phyloP scores from a whole-genome alignment of 2,113 vertebrate genomes.

The Paramisgurnus dabryanus region DNA sequence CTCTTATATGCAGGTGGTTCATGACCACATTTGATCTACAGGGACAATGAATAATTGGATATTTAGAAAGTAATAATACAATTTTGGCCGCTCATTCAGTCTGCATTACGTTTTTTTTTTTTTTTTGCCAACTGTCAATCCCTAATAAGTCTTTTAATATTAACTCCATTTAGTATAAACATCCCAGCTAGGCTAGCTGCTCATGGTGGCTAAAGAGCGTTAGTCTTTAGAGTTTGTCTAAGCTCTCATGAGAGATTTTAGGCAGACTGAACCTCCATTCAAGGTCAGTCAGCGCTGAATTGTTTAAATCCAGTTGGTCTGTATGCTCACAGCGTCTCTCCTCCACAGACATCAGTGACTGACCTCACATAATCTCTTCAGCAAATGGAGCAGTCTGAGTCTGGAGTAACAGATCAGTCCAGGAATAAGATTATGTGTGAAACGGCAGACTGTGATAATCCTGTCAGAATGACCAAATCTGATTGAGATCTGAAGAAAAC shows the following conservation, averaged over 20 bases:
- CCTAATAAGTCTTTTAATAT: too few relatives aligned
- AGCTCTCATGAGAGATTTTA: background rate
- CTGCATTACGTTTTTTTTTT: too few relatives aligned
- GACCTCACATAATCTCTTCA: background rate
- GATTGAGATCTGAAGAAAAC: background rate
- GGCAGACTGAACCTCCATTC: background rate
- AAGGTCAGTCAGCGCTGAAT: background rate
- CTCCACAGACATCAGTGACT: background rate
- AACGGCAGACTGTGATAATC: conserved; percentile 23
- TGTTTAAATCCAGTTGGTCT: conserved; percentile 5
- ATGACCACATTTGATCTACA: too few relatives aligned
- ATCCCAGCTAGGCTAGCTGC: too few relatives aligned
- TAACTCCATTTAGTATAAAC: too few relatives aligned
- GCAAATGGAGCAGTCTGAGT: background rate
- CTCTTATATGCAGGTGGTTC: too few relatives aligned
- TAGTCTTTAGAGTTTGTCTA: too few relatives aligned
- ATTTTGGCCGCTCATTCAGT: too few relatives aligned
- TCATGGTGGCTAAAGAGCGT: too few relatives aligned
- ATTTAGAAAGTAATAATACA: too few relatives aligned
- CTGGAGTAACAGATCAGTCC: background rate
- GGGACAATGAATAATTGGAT: too few relatives aligned
- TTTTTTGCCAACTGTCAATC: too few relatives aligned
- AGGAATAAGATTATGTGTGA: background rate
- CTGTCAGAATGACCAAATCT: background rate
- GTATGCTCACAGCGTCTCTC: background rate